Evolutionary conservation across 2,888 invertebrate genomes (phyloP).

Genomic region (Pyralis farinalis): DNA sequence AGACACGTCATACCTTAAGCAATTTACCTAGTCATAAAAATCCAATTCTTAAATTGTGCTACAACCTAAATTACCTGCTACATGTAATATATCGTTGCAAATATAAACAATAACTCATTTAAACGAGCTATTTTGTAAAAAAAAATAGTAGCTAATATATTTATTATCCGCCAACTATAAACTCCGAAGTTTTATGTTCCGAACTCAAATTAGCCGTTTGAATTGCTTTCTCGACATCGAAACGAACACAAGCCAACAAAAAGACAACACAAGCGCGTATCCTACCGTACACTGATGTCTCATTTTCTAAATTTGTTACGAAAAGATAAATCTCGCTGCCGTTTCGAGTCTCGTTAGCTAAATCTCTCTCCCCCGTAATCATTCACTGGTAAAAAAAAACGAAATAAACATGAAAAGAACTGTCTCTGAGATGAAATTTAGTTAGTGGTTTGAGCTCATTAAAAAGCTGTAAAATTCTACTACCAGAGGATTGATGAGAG

Average conservation of each 20-base stretch:
- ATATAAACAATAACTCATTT: constrained; percentile 34
- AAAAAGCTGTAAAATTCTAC: constrained; percentile 76
- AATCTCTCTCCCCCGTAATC: constrained; percentile 71
- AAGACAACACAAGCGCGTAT: constrained; percentile 21
- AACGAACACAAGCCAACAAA: constrained; percentile 42
- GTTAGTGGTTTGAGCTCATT: constrained; percentile 72
- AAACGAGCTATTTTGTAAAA: constrained; percentile 32
- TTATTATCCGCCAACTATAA: constrained; percentile 54
- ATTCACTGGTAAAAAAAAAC: constrained; percentile 59
- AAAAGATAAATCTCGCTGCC: constrained; percentile 74
- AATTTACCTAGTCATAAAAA: no score
- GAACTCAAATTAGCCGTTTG: constrained; percentile 68
- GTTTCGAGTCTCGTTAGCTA: constrained; percentile 70
- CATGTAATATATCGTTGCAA: constrained; percentile 6
- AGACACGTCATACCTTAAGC: no score
- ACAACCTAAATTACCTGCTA: constrained; percentile 5
- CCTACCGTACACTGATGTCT: constrained; percentile 64
- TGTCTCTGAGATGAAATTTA: constrained; percentile 61
- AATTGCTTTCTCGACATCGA: constrained; percentile 54
- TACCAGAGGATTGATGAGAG: constrained; percentile 54
- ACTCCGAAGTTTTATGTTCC: constrained; percentile 35
- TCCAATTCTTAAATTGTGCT: constrained; percentile 1
- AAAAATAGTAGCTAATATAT: constrained; percentile 48
- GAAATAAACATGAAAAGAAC: constrained; percentile 66
- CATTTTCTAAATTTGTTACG: constrained; percentile 78